Evolutionary conservation across 2,797 vertebrate species (phyloP).

Genomic region (Enteromius fasciolatus): DNA sequence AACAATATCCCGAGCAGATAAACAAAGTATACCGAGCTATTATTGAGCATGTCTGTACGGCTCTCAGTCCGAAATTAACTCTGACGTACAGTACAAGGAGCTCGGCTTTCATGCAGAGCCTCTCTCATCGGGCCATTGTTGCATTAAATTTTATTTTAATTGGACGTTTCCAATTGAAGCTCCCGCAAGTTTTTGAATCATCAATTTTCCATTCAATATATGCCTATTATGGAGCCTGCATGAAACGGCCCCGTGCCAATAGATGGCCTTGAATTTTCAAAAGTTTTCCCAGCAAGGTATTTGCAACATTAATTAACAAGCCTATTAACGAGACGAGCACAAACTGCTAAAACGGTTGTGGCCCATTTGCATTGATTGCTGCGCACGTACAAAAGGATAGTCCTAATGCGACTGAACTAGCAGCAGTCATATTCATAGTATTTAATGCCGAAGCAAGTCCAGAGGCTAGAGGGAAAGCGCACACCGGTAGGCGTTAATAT

Average conservation of each 20-base stretch:
- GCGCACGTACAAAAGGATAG: constrained; percentile 32
- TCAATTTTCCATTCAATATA: constrained; percentile 49
- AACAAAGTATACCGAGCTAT: constrained; percentile 18
- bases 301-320: constrained; percentile 61
- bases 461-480: not conserved
- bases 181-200: constrained; percentile 52
- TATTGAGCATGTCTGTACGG: constrained; percentile 4
- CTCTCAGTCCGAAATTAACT: constrained; percentile 30
- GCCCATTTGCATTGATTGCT: constrained; percentile 52
- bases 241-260: constrained; percentile 29
- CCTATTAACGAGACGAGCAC: constrained; percentile 53
- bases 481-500: not conserved
- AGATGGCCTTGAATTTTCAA: constrained; percentile 45
- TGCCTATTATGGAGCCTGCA: constrained; percentile 42
- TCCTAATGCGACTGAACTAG: constrained; percentile 34
- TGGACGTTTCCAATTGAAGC: constrained; percentile 52
- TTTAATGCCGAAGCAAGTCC: constrained; percentile 1
- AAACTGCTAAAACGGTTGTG: constrained; percentile 46
- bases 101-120: constrained; percentile 28
- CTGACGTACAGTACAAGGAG: constrained; percentile 24
- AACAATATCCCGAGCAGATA: constrained; percentile 16
- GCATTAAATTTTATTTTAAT: constrained; percentile 58
- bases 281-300: constrained; percentile 52
- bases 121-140: constrained; percentile 47
- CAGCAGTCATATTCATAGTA: constrained; percentile 9